A percentile compares a stretch with the other conserved stretches of the same genome.
These are phyloP conservation scores for Microtus oregoni DNA, from an alignment of 2,113 vertebrate genomes.

Conservation along the genomic window DNA sequence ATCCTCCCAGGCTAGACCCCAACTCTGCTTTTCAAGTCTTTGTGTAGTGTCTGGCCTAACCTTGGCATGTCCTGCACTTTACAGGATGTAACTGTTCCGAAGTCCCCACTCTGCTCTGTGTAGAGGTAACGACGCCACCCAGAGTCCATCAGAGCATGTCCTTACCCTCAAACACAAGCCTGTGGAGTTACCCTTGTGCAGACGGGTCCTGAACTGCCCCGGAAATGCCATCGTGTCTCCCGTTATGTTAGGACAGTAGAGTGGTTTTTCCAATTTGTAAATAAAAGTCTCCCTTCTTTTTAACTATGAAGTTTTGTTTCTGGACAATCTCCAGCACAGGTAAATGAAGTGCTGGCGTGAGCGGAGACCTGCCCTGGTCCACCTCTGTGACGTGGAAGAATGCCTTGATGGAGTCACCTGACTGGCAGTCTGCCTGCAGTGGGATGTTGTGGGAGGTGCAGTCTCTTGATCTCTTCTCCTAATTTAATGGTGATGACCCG, in stretches of 20 bases:
- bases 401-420: not conserved
- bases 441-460: too few relatives aligned
- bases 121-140: too few relatives aligned
- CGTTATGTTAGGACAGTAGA: not conserved
- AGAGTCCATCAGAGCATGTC: too few relatives aligned
- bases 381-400: not conserved
- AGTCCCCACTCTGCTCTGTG: too few relatives aligned
- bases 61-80: too few relatives aligned
- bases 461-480: not conserved
- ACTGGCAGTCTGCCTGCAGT: not conserved
- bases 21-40: too few relatives aligned
- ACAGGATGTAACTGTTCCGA: too few relatives aligned
- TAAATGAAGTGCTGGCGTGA: not conserved
- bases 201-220: not conserved
- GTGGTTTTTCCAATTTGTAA: not conserved
- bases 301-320: not conserved
- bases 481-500: not conserved
- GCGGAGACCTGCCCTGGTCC: not conserved
- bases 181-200: fast-evolving
- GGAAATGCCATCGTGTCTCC: not conserved
- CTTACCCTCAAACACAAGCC: not conserved
- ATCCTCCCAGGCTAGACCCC: too few relatives aligned
- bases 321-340: not conserved
- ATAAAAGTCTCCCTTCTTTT: not conserved
- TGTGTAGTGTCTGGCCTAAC: too few relatives aligned